phyloP scores from a whole-genome alignment of 2,888 invertebrate genomes.

The Latrodectus elegans region DNA sequence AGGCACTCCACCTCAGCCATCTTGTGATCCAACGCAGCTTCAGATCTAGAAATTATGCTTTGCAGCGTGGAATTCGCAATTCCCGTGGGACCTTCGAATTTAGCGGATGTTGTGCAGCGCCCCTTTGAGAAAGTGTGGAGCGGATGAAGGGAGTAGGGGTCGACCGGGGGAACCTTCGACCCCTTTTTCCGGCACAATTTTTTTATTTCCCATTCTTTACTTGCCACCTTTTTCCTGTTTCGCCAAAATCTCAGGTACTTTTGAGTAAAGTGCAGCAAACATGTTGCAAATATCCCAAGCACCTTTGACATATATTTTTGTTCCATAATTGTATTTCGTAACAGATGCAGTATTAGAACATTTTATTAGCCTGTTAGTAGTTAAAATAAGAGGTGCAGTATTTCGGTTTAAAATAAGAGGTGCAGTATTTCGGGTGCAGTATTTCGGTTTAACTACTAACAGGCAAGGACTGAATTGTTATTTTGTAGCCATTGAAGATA shows the following conservation, averaged over 20 bases:
- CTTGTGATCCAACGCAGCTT: not conserved
- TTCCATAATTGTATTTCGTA: no score
- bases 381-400: no score
- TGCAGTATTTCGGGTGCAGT: no score
- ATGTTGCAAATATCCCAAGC: not conserved
- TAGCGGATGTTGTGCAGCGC: slow-evolving; percentile 39
- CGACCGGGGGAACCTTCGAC: slow-evolving; percentile 33
- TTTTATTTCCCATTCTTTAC: not conserved
- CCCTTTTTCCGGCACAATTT: slow-evolving; percentile 54
- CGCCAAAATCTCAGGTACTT: slow-evolving; percentile 2
- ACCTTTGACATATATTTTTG: no score
- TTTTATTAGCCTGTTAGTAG: no score
- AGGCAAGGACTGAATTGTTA: no score
- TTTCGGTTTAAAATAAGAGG: no score
- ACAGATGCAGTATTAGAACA: no score
- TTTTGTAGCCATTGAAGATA: no score
- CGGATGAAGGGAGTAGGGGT: slow-evolving; percentile 34
- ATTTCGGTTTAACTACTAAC: no score
- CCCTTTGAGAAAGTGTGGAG: slow-evolving; percentile 41
- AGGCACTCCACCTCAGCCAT: slow-evolving; percentile 19
- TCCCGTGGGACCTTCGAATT: slow-evolving; percentile 59
- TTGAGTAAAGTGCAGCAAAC: slow-evolving; percentile 10
- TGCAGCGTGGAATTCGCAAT: slow-evolving; percentile 18
- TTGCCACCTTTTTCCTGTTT: slow-evolving; percentile 43
- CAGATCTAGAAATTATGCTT: slow-evolving; percentile 32